Evolutionary conservation across 2,113 vertebrate genomes (phyloP).

Genomic region (Procavia capensis): DNA sequence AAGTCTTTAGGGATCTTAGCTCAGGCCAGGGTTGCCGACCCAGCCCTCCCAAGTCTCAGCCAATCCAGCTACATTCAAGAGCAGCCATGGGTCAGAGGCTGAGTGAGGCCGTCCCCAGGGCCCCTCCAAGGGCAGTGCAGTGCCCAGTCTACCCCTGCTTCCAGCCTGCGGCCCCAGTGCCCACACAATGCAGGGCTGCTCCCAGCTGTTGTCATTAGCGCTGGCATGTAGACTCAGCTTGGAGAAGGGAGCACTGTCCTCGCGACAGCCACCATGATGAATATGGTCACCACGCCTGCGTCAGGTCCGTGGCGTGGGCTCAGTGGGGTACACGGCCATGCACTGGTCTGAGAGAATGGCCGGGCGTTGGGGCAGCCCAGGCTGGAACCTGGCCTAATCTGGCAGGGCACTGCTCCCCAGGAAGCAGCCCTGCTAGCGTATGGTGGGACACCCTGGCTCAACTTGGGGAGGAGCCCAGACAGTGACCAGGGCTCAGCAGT

Average conservation of each 20-base stretch:
- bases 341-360: rapidly evolving
- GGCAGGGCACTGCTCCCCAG: not conserved
- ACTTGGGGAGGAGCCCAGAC: rapidly evolving
- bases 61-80: not conserved
- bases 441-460: rapidly evolving
- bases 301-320: not conserved
- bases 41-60: not conserved
- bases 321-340: constrained; percentile 25
- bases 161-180: not conserved
- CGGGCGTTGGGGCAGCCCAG: not conserved
- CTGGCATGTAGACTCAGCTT: constrained; percentile 82
- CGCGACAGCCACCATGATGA: not conserved
- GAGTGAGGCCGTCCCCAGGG: not conserved
- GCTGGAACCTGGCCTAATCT: not conserved
- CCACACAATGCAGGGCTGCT: not conserved
- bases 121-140: not conserved
- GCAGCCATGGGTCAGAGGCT: not conserved
- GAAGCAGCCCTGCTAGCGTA: not conserved
- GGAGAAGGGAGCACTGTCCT: constrained; percentile 75
- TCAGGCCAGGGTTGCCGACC: not conserved
- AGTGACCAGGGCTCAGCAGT: rapidly evolving
- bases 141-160: not conserved
- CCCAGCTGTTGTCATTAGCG: constrained; percentile 83
- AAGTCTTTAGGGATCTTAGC: not conserved
- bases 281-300: constrained; percentile 2